Evolutionary conservation across 2,888 invertebrate species (phyloP).

Genomic region (Allacma fusca): DNA sequence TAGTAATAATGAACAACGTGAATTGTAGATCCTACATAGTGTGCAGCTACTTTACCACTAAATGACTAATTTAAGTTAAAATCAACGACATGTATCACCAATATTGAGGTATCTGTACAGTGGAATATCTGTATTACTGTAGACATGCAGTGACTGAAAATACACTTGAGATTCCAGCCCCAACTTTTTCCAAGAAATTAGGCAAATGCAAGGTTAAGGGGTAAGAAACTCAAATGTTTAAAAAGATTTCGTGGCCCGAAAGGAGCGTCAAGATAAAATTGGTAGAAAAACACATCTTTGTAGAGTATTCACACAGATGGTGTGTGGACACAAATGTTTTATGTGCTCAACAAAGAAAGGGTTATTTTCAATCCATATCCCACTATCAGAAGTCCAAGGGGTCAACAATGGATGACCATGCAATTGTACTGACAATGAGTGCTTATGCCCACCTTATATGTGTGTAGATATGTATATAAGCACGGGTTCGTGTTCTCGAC

Average conservation of each 20-base stretch:
- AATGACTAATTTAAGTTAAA: too few species aligned
- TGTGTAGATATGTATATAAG: neutral
- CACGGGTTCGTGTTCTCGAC: too few species aligned
- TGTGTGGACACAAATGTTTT: neutral
- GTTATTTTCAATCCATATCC: slow-evolving; percentile 32
- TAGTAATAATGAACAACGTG: too few species aligned
- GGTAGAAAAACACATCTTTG: too few species aligned
- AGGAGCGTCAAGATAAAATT: too few species aligned
- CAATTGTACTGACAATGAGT: neutral
- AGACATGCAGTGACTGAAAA: too few species aligned
- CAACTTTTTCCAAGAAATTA: slow-evolving; percentile 1
- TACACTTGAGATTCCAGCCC: too few species aligned
- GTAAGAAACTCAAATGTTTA: slow-evolving; percentile 7
- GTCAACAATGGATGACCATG: slow-evolving; percentile 41
- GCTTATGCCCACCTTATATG: neutral
- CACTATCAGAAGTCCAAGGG: slow-evolving; percentile 2
- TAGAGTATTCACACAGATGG: neutral
- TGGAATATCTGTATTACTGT: too few species aligned
- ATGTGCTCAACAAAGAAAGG: slow-evolving; percentile 21
- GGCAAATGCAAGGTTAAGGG: neutral
- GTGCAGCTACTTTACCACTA: too few species aligned
- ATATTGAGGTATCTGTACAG: too few species aligned
- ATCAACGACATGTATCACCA: too few species aligned
- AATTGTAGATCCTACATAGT: too few species aligned
- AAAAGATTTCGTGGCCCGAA: neutral